These are phyloP conservation scores for Panthera leo DNA, from an alignment of 2,113 vertebrate genomes.

Conservation along the genomic window DNA sequence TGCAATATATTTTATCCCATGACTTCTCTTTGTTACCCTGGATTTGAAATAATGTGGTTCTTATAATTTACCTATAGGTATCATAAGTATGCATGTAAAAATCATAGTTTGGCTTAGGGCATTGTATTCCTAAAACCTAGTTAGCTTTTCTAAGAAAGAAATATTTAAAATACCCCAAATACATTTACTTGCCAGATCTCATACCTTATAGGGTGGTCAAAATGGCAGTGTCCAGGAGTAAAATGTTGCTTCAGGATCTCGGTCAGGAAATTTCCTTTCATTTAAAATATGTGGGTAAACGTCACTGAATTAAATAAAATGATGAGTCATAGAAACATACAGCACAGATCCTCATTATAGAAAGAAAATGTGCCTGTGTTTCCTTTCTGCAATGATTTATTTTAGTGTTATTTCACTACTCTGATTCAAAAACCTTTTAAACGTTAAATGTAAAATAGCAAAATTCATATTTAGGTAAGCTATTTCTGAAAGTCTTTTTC, in stretches of 20 bases:
- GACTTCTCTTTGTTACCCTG: not conserved
- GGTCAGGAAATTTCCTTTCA: slow-evolving; percentile 10
- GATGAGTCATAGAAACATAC: not conserved
- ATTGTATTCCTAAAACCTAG: not conserved
- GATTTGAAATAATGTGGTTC: not conserved
- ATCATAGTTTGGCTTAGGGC: not conserved
- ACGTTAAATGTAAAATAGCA: not conserved
- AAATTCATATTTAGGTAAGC: not conserved
- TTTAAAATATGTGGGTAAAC: slow-evolving; percentile 22
- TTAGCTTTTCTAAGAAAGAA: slow-evolving; percentile 32
- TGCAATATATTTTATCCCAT: not conserved
- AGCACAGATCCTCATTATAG: not conserved
- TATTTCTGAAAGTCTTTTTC: not conserved
- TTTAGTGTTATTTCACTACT: not conserved
- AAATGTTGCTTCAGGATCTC: not conserved
- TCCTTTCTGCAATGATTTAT: slow-evolving; percentile 1
- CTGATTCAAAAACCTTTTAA: not conserved
- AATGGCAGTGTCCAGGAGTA: not conserved
- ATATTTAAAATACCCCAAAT: slow-evolving; percentile 36
- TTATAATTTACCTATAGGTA: not conserved
- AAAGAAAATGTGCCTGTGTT: not conserved
- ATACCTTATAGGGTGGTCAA: not conserved
- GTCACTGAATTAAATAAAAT: slow-evolving; percentile 48
- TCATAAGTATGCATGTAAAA: not conserved
- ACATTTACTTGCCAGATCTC: not conserved